Conservation (phyloP, 2,888 invertebrate species). For the Syrphus vitripennis region DNA sequence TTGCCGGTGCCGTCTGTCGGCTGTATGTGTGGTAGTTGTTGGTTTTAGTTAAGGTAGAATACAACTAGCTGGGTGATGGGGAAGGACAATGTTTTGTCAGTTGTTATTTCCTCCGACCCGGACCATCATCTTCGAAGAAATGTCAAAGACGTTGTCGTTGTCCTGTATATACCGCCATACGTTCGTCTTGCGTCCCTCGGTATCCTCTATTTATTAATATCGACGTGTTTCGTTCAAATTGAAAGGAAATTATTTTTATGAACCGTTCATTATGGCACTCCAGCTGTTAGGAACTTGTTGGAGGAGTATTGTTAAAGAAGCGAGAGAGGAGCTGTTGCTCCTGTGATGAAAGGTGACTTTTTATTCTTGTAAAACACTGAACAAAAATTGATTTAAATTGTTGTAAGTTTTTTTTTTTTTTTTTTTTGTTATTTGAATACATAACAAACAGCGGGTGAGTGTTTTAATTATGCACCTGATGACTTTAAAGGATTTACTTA, state of each 20-base stretch:
- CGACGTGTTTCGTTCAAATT: slow-evolving; percentile 42
- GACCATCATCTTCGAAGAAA: not conserved
- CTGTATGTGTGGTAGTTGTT: not conserved
- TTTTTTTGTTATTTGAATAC: not conserved
- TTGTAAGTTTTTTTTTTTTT: not conserved
- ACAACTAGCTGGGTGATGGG: not conserved
- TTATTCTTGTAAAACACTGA: not conserved
- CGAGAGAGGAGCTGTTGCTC: not conserved
- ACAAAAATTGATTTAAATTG: not conserved
- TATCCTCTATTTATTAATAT: slow-evolving; percentile 7
- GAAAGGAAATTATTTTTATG: slow-evolving; percentile 54
- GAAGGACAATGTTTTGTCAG: slow-evolving; percentile 4
- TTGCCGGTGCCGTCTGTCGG: not conserved
- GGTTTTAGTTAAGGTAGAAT: not conserved
- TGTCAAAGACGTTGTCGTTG: not conserved
- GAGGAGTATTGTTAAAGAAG: not conserved
- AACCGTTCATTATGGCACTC: slow-evolving; percentile 43
- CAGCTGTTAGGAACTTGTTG: slow-evolving; percentile 1
- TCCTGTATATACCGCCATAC: not conserved
- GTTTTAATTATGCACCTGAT: slow-evolving; percentile 9
- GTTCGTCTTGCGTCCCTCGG: not conserved
- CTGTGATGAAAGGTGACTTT: not conserved
- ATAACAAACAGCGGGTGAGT: too few species aligned
- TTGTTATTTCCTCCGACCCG: not conserved
- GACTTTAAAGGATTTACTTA: not conserved